Conservation (phyloP, 2,888 invertebrate species). For the Punctoribates punctum region DNA sequence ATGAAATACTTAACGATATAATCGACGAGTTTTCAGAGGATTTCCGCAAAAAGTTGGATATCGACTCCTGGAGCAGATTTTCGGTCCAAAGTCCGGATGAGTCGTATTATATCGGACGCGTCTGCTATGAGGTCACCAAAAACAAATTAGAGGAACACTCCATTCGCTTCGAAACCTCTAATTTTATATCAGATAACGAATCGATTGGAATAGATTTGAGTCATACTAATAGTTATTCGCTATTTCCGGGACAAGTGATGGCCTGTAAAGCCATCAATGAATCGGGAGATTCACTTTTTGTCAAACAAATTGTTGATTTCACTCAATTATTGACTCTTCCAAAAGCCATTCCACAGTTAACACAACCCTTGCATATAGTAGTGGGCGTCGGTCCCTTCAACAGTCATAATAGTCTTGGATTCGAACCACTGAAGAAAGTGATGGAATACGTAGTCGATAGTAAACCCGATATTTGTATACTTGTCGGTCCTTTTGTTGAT, state of each 20-base stretch:
- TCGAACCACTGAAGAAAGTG: constrained; percentile 10
- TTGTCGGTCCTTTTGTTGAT: constrained; percentile 43
- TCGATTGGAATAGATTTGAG: constrained; percentile 20
- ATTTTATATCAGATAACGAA: constrained; percentile 1
- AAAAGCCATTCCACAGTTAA: neutral
- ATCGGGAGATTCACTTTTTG: constrained; percentile 17
- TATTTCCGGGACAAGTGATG: constrained; percentile 44
- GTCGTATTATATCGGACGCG: constrained; percentile 35
- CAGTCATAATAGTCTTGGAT: neutral
- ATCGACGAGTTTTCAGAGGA: constrained; percentile 29
- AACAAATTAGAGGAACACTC: neutral
- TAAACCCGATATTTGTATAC: constrained; percentile 38
- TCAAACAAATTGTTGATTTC: constrained; percentile 26
- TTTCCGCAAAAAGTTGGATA: neutral
- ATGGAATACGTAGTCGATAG: constrained; percentile 27
- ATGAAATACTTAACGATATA: constrained; percentile 35
- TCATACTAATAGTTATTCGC: constrained; percentile 11
- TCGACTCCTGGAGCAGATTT: neutral
- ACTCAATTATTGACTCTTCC: neutral
- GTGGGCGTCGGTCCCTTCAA: constrained; percentile 40
- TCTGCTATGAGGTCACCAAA: constrained; percentile 17
- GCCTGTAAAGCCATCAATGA: constrained; percentile 23
- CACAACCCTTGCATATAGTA: constrained; percentile 32
- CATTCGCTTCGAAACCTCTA: neutral
- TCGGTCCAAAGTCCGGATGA: constrained; percentile 11